Evolutionary conservation across 2,113 vertebrate genomes (phyloP).

Genomic region (Ciconia stormi): DNA sequence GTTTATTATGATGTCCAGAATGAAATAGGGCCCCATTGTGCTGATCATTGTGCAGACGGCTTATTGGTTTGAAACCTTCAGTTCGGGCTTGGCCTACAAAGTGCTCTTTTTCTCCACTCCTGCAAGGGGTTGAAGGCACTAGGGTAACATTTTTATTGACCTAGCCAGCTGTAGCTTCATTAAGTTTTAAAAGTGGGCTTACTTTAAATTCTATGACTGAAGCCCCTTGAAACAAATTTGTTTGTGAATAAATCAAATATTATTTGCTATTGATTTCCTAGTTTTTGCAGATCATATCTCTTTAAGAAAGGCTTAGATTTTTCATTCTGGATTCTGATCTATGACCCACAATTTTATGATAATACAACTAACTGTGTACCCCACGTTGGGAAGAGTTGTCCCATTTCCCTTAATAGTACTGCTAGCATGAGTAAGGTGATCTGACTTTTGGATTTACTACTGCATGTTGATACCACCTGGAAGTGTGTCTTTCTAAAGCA

Average conservation of each 20-base stretch:
- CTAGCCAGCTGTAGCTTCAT: background rate
- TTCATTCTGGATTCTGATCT: background rate
- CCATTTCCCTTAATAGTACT: background rate
- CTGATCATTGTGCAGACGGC: background rate
- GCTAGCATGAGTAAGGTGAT: background rate
- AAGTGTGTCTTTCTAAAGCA: background rate
- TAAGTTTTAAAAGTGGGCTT: background rate
- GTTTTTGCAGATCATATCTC: background rate
- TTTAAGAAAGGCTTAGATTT: background rate
- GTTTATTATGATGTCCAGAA: background rate
- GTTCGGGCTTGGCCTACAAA: background rate
- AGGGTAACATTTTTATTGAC: background rate
- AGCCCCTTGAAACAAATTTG: background rate
- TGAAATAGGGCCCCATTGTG: background rate
- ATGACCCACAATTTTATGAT: background rate
- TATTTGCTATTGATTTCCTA: background rate
- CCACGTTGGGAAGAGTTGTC: background rate
- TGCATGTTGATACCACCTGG: background rate
- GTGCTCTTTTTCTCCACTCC: background rate
- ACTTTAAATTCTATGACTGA: background rate
- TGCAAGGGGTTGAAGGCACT: background rate
- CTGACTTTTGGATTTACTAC: background rate
- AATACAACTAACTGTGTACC: background rate
- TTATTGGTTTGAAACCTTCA: background rate
- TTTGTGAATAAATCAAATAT: background rate